These are phyloP conservation scores for Adelges cooleyi DNA, from an alignment of 1,140 invertebrate genomes.

Conservation along the genomic window DNA sequence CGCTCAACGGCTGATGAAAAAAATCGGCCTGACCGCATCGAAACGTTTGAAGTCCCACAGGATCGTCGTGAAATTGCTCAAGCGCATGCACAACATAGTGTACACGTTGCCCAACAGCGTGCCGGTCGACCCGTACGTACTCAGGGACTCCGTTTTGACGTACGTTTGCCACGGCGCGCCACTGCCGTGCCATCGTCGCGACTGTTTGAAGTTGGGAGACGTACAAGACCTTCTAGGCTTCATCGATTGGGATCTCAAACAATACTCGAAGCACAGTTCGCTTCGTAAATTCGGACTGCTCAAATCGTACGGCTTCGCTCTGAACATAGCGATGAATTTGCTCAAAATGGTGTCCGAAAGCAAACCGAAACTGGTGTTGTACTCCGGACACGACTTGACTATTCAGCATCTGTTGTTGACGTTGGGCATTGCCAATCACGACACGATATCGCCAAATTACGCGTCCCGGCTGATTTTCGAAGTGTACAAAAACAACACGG, in stretches of 20 bases:
- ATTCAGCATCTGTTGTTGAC: constrained; percentile 68
- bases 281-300: constrained; percentile 56
- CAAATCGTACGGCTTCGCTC: constrained; percentile 60
- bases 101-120: constrained; percentile 51
- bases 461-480: constrained; percentile 77
- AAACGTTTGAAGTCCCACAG: constrained; percentile 52
- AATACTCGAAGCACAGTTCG: constrained; percentile 50
- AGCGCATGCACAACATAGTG: constrained; percentile 45
- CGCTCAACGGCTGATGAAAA: constrained; percentile 51
- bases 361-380: constrained; percentile 68
- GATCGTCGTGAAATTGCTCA: constrained; percentile 52
- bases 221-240: constrained; percentile 51
- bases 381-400: constrained; percentile 84
- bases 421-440: constrained; percentile 53
- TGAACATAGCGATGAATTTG: constrained; percentile 65
- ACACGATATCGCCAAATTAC: constrained; percentile 54
- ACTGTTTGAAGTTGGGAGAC: constrained; percentile 8
- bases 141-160: constrained; percentile 67
- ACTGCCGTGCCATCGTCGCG: constrained; percentile 54
- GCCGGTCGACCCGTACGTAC: constrained; percentile 50
- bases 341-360: constrained; percentile 62
- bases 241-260: constrained; percentile 58
- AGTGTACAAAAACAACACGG: constrained; percentile 33
- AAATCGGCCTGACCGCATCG: constrained; percentile 39
- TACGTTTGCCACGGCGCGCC: constrained; percentile 71